Conservation (phyloP, 2,888 invertebrate genomes). For the Brachylomia viminalis region DNA sequence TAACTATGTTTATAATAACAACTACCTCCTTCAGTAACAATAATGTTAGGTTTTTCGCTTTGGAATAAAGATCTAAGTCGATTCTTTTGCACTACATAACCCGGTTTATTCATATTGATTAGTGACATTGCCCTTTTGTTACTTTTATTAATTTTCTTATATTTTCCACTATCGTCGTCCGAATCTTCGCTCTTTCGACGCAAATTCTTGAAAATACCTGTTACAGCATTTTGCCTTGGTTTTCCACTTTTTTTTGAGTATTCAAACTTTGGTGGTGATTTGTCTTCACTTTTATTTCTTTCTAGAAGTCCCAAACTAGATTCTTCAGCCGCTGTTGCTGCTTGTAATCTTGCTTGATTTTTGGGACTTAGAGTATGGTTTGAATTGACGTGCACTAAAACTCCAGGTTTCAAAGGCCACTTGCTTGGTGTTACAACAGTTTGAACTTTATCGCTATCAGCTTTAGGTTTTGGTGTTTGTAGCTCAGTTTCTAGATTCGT, state of each 20-base stretch:
- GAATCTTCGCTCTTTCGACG: constrained; percentile 84
- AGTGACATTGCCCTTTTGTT: constrained; percentile 87
- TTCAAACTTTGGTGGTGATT: constrained; percentile 76
- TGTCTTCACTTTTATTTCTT: constrained; percentile 76
- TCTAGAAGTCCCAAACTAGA: constrained; percentile 85
- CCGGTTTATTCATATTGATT: constrained; percentile 82
- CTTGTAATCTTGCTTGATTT: constrained; percentile 83
- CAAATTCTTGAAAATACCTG: constrained; percentile 83
- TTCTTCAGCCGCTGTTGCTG: constrained; percentile 72
- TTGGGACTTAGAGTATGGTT: constrained; percentile 93
- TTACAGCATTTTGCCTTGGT: constrained; percentile 81
- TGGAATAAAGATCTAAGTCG: constrained; percentile 86
- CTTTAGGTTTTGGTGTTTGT: constrained; percentile 76
- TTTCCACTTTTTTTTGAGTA: constrained; percentile 85
- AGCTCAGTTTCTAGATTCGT: constrained; percentile 71
- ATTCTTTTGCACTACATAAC: constrained; percentile 81
- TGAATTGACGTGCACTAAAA: constrained; percentile 96
- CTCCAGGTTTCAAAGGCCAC: constrained; percentile 97
- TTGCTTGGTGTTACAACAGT: constrained; percentile 91
- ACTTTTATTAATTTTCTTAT: constrained; percentile 87
- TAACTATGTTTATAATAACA: constrained; percentile 51
- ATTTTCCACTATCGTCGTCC: constrained; percentile 87
- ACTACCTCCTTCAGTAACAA: constrained; percentile 90
- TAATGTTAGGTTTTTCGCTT: constrained; percentile 86
- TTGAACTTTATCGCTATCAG: constrained; percentile 77